Conservation (phyloP, 2,888 invertebrate species). For the Rhodophaea formosa region DNA sequence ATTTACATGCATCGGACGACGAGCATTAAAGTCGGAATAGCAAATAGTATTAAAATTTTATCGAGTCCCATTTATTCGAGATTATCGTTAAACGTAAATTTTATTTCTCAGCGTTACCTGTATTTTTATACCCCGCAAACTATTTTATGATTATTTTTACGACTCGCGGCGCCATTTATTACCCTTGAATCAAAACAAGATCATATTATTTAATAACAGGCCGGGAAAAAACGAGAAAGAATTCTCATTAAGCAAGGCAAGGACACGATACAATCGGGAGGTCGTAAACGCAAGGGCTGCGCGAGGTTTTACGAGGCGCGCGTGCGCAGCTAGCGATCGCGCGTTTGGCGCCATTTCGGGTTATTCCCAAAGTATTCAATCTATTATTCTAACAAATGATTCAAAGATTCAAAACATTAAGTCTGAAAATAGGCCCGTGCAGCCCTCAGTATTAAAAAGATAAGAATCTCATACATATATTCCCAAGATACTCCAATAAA, state of each 20-base stretch:
- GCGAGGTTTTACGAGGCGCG: conserved; percentile 54
- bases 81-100: conserved; percentile 9
- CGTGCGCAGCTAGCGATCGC: conserved; percentile 66
- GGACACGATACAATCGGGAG: conserved; percentile 50
- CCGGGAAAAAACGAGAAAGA: conserved; percentile 26
- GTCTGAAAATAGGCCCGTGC: too few species aligned
- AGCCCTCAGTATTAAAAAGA: too few species aligned
- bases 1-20: background rate
- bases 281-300: conserved; percentile 47
- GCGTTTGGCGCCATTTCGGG: conserved; percentile 72
- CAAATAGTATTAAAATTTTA: conserved; percentile 10
- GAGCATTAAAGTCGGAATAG: conserved; percentile 5
- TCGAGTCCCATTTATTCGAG: background rate
- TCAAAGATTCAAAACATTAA: too few species aligned
- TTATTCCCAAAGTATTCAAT: too few species aligned
- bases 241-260: conserved; percentile 49
- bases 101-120: conserved; percentile 9
- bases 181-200: conserved; percentile 15
- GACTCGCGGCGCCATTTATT: conserved; percentile 13
- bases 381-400: too few species aligned
- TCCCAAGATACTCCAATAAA: too few species aligned
- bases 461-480: too few species aligned
- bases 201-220: conserved; percentile 23
- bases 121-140: conserved; percentile 4
- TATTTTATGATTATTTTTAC: conserved; percentile 13